These are phyloP conservation scores for Helicolenus hilgendorfi DNA, from an alignment of 2,797 vertebrate genomes.

Conservation along the genomic window DNA sequence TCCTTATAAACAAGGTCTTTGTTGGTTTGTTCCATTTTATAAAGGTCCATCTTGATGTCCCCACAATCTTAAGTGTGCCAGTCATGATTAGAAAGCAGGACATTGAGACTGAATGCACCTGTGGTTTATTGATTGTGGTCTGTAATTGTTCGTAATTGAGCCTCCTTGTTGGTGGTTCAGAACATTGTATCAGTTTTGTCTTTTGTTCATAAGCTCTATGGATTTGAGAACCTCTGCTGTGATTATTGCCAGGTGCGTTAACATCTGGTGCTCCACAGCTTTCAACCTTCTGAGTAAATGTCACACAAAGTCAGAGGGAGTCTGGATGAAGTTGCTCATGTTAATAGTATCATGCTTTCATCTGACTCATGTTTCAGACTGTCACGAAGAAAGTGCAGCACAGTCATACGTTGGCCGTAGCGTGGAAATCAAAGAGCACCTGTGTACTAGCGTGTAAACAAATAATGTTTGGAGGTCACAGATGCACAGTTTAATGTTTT, in stretches of 20 bases:
- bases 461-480: conserved; percentile 48
- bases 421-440: conserved; percentile 76
- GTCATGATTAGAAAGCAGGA: neutral
- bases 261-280: conserved; percentile 82
- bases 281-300: conserved; percentile 47
- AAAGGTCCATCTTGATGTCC: neutral
- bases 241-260: conserved; percentile 74
- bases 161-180: conserved; percentile 20
- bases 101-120: neutral
- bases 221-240: conserved; percentile 44
- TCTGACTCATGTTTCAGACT: conserved; percentile 50
- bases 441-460: conserved; percentile 77
- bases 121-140: conserved; percentile 10
- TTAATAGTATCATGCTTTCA: conserved; percentile 75
- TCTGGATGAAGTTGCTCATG: conserved; percentile 50
- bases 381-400: conserved; percentile 51
- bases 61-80: neutral
- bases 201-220: neutral
- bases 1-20: neutral
- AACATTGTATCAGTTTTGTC: conserved; percentile 26
- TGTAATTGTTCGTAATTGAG: conserved; percentile 14
- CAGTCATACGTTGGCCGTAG: conserved; percentile 19
- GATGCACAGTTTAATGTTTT: conserved; percentile 46
- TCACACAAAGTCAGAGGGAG: conserved; percentile 45
- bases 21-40: neutral